Conservation (phyloP, 2,113 vertebrate genomes). For the western clawed frog (Xenopus tropicalis) region DNA sequence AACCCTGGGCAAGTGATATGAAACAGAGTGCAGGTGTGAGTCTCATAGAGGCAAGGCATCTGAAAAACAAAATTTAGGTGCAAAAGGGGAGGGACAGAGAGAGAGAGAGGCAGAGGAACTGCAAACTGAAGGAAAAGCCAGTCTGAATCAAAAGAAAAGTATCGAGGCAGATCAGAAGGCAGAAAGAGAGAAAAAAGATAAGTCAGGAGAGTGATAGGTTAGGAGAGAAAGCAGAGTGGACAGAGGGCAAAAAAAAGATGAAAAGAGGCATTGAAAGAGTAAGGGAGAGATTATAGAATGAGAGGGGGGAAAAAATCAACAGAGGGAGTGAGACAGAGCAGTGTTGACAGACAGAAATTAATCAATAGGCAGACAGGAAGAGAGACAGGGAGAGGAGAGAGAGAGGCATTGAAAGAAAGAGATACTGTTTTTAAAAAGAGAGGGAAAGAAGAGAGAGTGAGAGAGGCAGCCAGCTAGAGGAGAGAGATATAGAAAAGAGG, state of each 20-base stretch:
- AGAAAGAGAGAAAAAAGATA: constrained; percentile 9
- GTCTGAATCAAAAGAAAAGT: constrained; percentile 32
- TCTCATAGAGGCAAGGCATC: background rate
- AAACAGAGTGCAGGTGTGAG: constrained; percentile 33
- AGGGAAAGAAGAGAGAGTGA: constrained; percentile 35
- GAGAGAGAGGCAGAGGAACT: constrained; percentile 14
- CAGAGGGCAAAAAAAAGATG: constrained; percentile 11
- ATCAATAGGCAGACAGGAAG: constrained; percentile 47
- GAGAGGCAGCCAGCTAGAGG: constrained; percentile 29
- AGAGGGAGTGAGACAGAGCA: constrained; percentile 39
- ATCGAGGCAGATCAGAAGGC: constrained; percentile 26
- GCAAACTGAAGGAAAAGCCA: constrained; percentile 14
- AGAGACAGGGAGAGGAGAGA: constrained; percentile 35
- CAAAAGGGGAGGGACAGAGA: constrained; percentile 23
- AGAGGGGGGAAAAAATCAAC: constrained; percentile 31
- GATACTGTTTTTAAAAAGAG: constrained; percentile 40
- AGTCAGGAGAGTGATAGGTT: background rate
- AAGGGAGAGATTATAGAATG: constrained; percentile 31
- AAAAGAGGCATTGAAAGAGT: constrained; percentile 8
- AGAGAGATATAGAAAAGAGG: constrained; percentile 10
- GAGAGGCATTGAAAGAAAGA: constrained; percentile 35
- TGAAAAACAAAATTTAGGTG: constrained; percentile 28
- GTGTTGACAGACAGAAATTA: constrained; percentile 46
- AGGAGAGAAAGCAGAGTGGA: constrained; percentile 6
- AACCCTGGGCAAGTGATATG: background rate